Evolutionary conservation across 2,113 vertebrate species (phyloP), one percentile per base, ranked within the genome.

Genomic region (Corythornis cristatus): DNA sequence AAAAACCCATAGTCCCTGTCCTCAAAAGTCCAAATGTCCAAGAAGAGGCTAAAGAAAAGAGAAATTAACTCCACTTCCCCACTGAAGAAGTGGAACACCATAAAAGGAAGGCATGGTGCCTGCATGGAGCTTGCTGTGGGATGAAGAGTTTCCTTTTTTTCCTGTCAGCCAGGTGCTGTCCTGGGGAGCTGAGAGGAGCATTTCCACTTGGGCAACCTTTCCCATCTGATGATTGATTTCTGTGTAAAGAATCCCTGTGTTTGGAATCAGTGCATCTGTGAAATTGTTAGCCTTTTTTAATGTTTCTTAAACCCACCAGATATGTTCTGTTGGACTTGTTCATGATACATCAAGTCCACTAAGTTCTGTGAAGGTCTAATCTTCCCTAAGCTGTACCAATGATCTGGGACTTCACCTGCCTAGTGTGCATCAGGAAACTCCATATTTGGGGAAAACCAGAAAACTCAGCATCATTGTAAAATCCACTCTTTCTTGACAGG

Each of bases 401-500:
- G 35, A 17, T 48, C 70, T 64, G 73, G 31, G n/a, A 48, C 70
- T 72, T 29, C 33, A 35, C 56, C 77, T 96, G 29, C 64, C 65
- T 61, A 26, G 37, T 73, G 35, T 79, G 40, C 21, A 31, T 53
- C 58, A 61, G 48, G 62, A 91, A 17, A 61, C 14, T 83, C 78
- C 17, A 3, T 61, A 37, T 95, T 78, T 72, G 46, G 28, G 64
- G 78, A 70, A 80, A 86, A 68, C 4, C 60, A 54, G 74, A 86
- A 94, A 81, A 64, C 17, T 43, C 77, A 46, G 42, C 66, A 11
- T 51, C 61, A 20, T 65, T 86, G 51, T 93, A 82, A 95, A 82
- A 58, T 78, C 22, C 42, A 4, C 90, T 96, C 90, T 96, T 97
- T 92, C 61, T 96, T 83, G 35, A 87, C 80, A 99, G 99, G 89